A percentile compares a stretch with the other conserved stretches of the same genome.
These are phyloP conservation scores for Hirtodrosophila cameraria DNA, from an alignment of 2,888 invertebrate genomes.

Conservation along the genomic window DNA sequence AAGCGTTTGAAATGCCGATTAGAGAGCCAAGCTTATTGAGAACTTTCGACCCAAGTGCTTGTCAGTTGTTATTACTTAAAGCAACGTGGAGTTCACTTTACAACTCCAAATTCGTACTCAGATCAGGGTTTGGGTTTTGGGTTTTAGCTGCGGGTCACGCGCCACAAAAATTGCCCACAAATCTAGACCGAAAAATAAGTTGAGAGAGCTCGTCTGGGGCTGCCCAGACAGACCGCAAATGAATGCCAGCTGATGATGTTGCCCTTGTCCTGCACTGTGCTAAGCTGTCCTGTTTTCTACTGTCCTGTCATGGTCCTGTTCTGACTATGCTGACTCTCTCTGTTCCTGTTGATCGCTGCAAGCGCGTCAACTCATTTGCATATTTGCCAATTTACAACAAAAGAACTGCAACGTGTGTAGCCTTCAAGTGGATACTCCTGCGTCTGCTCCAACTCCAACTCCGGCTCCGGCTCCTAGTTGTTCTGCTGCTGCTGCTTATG, in stretches of 20 bases:
- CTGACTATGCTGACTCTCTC: too few species aligned
- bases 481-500: conserved; percentile 50
- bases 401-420: conserved; percentile 68
- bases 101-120: background rate
- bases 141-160: conserved; percentile 47
- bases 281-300: conserved; percentile 1
- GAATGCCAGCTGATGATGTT: conserved; percentile 46
- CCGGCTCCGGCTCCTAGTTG: background rate
- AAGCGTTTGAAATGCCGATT: conserved; percentile 39
- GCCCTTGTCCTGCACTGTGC: conserved; percentile 17
- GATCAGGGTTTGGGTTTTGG: background rate
- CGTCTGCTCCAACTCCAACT: background rate
- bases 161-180: conserved; percentile 61
- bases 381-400: conserved; percentile 79
- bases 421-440: conserved; percentile 36
- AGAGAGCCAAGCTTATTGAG: conserved; percentile 30
- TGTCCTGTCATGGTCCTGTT: background rate
- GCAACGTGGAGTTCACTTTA: conserved; percentile 25
- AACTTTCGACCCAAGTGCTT: conserved; percentile 50
- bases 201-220: conserved; percentile 29
- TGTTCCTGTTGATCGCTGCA: conserved; percentile 41
- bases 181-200: conserved; percentile 44
- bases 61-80: conserved; percentile 40
- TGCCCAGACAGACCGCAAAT: conserved; percentile 46
- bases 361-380: conserved; percentile 76